Conservation (phyloP, 1,140 invertebrate genomes). For the Zeugodacus cucurbitae region DNA sequence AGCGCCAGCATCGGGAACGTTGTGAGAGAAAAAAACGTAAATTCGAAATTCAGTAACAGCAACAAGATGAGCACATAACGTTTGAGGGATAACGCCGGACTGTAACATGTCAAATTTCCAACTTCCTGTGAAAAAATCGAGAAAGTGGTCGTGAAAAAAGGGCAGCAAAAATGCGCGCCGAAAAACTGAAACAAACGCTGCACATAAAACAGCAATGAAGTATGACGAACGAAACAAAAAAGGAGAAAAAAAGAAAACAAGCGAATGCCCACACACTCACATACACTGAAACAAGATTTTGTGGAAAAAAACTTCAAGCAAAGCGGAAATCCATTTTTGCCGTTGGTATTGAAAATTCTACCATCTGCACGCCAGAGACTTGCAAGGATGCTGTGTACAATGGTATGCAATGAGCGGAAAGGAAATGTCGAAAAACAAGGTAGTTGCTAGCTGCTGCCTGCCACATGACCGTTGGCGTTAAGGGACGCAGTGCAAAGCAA, state of each 20-base stretch:
- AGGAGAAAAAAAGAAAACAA: no score
- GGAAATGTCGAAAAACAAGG: not conserved
- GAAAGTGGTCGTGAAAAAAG: not conserved
- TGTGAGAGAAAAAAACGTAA: not conserved
- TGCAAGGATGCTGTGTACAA: not conserved
- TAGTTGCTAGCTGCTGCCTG: not conserved
- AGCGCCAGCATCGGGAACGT: not conserved
- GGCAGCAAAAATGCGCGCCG: not conserved
- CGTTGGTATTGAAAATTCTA: conserved; percentile 30
- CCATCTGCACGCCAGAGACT: conserved; percentile 4
- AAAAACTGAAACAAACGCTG: not conserved
- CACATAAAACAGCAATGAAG: not conserved
- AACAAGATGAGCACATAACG: not conserved
- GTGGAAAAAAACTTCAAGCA: not conserved
- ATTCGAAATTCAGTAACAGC: conserved; percentile 5
- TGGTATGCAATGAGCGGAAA: not conserved
- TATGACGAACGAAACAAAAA: not conserved
- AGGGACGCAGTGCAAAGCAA: not conserved
- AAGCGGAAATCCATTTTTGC: conserved; percentile 35
- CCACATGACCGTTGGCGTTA: not conserved
- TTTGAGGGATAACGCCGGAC: conserved; percentile 4
- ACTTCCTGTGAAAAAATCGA: not conserved
- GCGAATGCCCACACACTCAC: no score
- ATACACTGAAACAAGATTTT: no score
- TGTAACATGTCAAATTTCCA: conserved; percentile 23